Evolutionary conservation across 2,888 invertebrate genomes (phyloP).

Genomic region (Fragum sueziense): DNA sequence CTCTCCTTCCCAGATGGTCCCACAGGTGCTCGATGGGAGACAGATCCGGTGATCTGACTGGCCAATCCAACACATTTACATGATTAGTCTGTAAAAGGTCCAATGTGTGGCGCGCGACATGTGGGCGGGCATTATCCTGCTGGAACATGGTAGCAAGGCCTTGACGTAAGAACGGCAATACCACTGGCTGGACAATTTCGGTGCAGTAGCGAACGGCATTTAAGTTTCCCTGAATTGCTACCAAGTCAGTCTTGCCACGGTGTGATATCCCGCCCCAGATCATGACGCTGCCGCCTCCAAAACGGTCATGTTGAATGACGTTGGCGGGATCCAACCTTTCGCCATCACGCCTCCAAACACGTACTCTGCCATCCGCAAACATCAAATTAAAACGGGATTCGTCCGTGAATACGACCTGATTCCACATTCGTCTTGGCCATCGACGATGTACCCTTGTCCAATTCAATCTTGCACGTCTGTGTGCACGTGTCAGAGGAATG

Average conservation of each 20-base stretch:
- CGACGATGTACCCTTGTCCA: constrained; percentile 15
- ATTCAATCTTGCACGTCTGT: constrained; percentile 1
- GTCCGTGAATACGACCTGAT: constrained; percentile 26
- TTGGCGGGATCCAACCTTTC: constrained; percentile 25
- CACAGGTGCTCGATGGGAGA: constrained; percentile 15
- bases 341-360: constrained; percentile 30
- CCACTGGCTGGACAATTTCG: constrained; percentile 41
- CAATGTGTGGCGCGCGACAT: not conserved
- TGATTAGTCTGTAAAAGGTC: not conserved
- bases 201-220: constrained; percentile 41
- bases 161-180: constrained; percentile 1
- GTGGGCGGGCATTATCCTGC: not conserved
- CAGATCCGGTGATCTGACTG: constrained; percentile 6
- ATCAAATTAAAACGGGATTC: constrained; percentile 38
- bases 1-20: constrained; percentile 5
- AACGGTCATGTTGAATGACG: constrained; percentile 35
- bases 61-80: not conserved
- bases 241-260: constrained; percentile 25
- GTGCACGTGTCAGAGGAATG: not conserved
- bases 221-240: constrained; percentile 30
- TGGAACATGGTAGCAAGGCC: not conserved
- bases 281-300: constrained; percentile 52
- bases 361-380: constrained; percentile 22
- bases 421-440: constrained; percentile 12
- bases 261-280: constrained; percentile 39